These are phyloP conservation scores for Nerophis lumbriciformis DNA, from an alignment of 2,113 vertebrate genomes.

Conservation along the genomic window DNA sequence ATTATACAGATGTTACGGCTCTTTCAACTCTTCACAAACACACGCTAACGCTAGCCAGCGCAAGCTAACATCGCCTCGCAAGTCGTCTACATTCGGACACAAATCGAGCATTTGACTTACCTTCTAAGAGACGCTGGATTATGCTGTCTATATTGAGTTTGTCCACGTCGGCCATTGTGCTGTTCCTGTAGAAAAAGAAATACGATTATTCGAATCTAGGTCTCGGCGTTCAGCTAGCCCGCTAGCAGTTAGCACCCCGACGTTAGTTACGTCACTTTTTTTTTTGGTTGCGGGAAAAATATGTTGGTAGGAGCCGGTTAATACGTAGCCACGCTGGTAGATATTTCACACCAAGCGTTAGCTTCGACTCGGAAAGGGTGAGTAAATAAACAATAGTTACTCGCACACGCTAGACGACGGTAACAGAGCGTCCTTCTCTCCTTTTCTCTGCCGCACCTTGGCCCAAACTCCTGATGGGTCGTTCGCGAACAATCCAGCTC, in stretches of 20 bases:
- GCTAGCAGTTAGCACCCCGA: constrained; percentile 37
- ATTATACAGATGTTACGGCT: not conserved
- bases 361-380: not conserved
- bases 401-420: too few relatives aligned
- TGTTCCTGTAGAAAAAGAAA: constrained; percentile 10
- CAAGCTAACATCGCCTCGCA: not conserved
- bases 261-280: constrained; percentile 38
- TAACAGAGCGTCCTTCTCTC: too few relatives aligned
- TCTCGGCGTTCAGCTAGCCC: constrained; percentile 43
- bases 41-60: not conserved
- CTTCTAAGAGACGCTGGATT: constrained; percentile 96
- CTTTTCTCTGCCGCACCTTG: constrained; percentile 61
- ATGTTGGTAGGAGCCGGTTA: constrained; percentile 21
- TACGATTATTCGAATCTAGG: constrained; percentile 26
- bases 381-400: not conserved
- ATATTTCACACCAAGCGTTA: constrained; percentile 11
- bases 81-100: not conserved
- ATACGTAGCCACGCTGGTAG: not conserved
- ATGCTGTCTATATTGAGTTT: constrained; percentile 99
- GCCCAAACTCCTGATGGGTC: not conserved
- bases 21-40: constrained; percentile 2
- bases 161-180: constrained; percentile 91
- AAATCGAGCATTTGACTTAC: constrained; percentile 63
- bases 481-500: not conserved
- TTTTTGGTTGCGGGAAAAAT: constrained; percentile 13